phyloP scores from a whole-genome alignment of 2,888 invertebrate species.

The Uropetala carovei region DNA sequence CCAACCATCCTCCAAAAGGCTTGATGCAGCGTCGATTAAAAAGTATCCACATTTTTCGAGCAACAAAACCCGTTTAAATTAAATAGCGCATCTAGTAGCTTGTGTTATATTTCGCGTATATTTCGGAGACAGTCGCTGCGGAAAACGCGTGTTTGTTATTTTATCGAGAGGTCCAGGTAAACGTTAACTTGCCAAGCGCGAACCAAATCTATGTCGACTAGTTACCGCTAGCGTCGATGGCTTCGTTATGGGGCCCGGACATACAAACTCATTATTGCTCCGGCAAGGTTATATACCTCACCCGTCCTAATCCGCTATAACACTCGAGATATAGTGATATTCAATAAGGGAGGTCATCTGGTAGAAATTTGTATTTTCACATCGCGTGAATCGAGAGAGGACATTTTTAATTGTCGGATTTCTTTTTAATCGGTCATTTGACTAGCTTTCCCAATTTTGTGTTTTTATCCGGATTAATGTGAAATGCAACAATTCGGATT shows the following conservation, averaged over 20 bases:
- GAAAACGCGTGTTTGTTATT: neutral
- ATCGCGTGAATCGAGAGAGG: no score
- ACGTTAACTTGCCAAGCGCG: neutral
- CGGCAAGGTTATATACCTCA: neutral
- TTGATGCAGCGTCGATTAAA: neutral
- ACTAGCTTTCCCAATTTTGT: no score
- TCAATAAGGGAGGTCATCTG: slow-evolving; percentile 1
- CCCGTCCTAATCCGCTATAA: neutral
- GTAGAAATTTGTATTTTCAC: neutral
- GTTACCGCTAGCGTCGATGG: neutral
- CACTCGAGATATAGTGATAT: neutral
- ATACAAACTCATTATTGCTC: neutral
- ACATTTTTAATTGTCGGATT: no score
- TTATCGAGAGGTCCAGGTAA: neutral
- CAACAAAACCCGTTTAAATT: neutral
- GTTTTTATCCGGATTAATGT: no score
- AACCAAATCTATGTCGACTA: neutral
- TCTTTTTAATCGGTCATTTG: no score
- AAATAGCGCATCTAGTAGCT: neutral
- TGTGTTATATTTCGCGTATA: neutral
- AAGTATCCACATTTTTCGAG: neutral
- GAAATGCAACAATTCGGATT: no score
- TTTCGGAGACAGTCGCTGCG: neutral
- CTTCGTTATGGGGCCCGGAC: neutral
- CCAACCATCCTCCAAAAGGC: no score